A percentile compares a stretch with the other conserved stretches of the same genome.
phyloP scores from a whole-genome alignment of 92 coral and sea anemone genomes.

The Palythoa caribaeorum region DNA sequence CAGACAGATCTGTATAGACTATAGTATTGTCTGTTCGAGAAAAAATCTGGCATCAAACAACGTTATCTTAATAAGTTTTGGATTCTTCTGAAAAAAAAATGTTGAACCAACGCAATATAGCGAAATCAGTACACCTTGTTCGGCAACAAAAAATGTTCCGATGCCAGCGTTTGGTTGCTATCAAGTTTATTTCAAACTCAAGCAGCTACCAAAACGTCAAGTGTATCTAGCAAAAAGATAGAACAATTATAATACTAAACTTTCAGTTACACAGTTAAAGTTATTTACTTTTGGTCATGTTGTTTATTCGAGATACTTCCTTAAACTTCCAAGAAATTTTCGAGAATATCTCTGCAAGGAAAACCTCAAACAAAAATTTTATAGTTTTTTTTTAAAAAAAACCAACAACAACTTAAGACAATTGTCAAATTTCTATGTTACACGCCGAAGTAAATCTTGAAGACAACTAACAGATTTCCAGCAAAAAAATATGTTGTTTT shows the following conservation, averaged over 20 bases:
- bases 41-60: conserved; percentile 8
- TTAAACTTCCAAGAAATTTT: neutral
- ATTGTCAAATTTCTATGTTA: neutral
- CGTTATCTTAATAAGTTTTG: conserved; percentile 6
- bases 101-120: conserved; percentile 31
- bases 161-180: neutral
- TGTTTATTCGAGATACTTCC: neutral
- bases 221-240: neutral
- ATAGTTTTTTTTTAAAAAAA: neutral
- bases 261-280: neutral
- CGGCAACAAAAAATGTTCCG: neutral
- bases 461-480: neutral
- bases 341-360: no score
- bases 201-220: neutral
- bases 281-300: neutral
- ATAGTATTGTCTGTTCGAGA: conserved; percentile 16
- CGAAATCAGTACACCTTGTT: conserved; percentile 7
- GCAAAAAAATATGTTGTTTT: neutral
- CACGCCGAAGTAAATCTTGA: neutral
- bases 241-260: neutral
- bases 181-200: neutral
- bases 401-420: no score
- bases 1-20: neutral
- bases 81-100: conserved; percentile 24
- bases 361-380: no score